Base-by-base conservation (phyloP, 2,797 vertebrate genomes). In the Enteromius paludinosus region DNA sequence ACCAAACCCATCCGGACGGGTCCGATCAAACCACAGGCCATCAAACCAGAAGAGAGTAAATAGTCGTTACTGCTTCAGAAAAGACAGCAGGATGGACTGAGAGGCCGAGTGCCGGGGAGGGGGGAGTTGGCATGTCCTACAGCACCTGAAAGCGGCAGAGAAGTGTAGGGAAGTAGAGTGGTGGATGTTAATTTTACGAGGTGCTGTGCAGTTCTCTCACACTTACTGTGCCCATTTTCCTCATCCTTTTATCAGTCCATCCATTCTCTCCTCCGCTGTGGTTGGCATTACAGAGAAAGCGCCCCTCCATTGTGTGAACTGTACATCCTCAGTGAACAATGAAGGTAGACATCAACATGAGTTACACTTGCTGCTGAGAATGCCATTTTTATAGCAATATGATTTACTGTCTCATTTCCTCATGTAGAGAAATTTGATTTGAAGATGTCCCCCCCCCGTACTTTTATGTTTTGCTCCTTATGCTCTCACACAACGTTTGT, bases 11-110 rank as follows among this genome's bases (percentile, higher is more conserved):
- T 99, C 88, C 94, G 98, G 92, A 99, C 98, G 89, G 98, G 98
- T 93, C 98, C 98, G 91, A 99, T 99, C 88, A 99, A 99, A 91
- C 98, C 98, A 84, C 98, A 99, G 94, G 96, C 98, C 84, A 97
- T 99, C 92, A 99, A 99, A 95, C 96, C 97, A 0, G 98, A 99
- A 90, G 98, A 99, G 92, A 95, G 97, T 90, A 99, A 99, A 93
- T 99, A 92, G 90, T 41, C 3, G 0, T 47, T 7, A 3, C 33
- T 52, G 25, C 65, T 69, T 75, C 12, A 33, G 71, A 52, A 66
- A 77, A 23, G 71, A 80, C 77, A 8, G 47, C 73, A 28, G 59
- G n/a, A 70, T 65, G 78, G 77, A 83, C 71, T 30, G 73, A 77
- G 59, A 62, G 59, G 25, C 35, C 52, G 35, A 68, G 81, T 65